phyloP scores from a whole-genome alignment of 2,797 vertebrate genomes.

The Jordanella pulchra region DNA sequence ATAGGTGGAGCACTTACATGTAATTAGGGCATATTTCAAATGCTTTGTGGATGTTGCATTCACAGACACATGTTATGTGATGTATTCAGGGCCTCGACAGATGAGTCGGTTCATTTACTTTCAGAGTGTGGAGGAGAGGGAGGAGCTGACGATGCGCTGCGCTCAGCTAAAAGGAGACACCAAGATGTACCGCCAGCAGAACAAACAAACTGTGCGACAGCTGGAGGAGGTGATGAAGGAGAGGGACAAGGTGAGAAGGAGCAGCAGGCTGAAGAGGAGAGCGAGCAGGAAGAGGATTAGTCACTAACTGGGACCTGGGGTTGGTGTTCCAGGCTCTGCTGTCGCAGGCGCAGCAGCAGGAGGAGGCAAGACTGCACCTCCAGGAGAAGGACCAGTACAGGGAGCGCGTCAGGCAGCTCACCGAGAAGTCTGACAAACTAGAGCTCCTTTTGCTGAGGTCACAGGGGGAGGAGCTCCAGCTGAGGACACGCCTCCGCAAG shows the following conservation, averaged over 20 bases:
- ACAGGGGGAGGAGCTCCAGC: constrained; percentile 82
- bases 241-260: constrained; percentile 85
- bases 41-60: not conserved
- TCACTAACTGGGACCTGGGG: not conserved
- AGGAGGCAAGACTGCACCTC: constrained; percentile 81
- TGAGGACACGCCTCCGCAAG: constrained; percentile 80
- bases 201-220: constrained; percentile 85
- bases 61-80: not conserved
- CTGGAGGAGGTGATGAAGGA: constrained; percentile 90
- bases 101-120: constrained; percentile 13
- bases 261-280: not conserved
- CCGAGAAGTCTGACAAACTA: constrained; percentile 83
- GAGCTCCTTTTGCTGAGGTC: constrained; percentile 87
- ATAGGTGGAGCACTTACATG: not conserved
- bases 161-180: constrained; percentile 84
- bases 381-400: constrained; percentile 87
- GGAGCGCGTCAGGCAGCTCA: constrained; percentile 85
- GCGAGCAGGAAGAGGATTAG: not conserved
- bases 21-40: too few relatives aligned
- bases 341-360: constrained; percentile 80
- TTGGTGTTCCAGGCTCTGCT: constrained; percentile 75
- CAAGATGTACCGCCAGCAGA: constrained; percentile 85
- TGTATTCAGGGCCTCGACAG: not conserved
- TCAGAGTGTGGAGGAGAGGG: constrained; percentile 85
- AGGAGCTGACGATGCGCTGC: constrained; percentile 83